phyloP scores from a whole-genome alignment of 2,113 vertebrate species.

The Heterocephalus glaber region DNA sequence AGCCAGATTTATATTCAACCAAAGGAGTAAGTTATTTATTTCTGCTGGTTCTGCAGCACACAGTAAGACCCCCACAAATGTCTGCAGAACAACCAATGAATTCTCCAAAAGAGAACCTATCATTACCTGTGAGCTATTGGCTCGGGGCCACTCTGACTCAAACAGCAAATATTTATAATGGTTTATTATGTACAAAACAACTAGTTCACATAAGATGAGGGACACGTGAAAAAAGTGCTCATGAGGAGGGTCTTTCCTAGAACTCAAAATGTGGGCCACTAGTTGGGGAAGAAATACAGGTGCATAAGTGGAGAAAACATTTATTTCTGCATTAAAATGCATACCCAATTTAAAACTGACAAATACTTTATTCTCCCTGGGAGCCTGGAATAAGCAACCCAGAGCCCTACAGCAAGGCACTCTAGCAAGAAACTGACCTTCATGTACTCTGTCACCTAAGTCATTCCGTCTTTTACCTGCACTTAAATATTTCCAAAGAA shows the following conservation, averaged over 20 bases:
- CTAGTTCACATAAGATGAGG: background rate
- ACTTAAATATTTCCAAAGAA: background rate
- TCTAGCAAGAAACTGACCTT: background rate
- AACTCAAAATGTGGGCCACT: conserved; percentile 13
- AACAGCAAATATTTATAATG: conserved; percentile 18
- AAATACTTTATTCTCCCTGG: background rate
- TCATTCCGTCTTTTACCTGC: background rate
- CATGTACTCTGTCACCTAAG: background rate
- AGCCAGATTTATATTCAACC: conserved; percentile 5
- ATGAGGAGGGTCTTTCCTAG: background rate
- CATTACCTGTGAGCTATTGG: background rate
- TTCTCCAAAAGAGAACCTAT: conserved; percentile 11
- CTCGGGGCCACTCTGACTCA: background rate
- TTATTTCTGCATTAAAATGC: conserved; percentile 25
- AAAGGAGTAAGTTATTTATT: conserved; percentile 24
- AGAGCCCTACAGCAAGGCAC: background rate
- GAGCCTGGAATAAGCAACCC: background rate
- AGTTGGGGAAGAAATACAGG: background rate
- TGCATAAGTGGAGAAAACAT: background rate
- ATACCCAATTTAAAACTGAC: background rate
- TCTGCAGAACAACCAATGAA: background rate
- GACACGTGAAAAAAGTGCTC: background rate
- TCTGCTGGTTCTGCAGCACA: background rate
- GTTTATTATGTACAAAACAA: conserved; percentile 53
- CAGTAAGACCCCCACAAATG: background rate